These are phyloP conservation scores for Vulpes ferrilata DNA, from an alignment of 2,113 vertebrate species.

Conservation along the genomic window DNA sequence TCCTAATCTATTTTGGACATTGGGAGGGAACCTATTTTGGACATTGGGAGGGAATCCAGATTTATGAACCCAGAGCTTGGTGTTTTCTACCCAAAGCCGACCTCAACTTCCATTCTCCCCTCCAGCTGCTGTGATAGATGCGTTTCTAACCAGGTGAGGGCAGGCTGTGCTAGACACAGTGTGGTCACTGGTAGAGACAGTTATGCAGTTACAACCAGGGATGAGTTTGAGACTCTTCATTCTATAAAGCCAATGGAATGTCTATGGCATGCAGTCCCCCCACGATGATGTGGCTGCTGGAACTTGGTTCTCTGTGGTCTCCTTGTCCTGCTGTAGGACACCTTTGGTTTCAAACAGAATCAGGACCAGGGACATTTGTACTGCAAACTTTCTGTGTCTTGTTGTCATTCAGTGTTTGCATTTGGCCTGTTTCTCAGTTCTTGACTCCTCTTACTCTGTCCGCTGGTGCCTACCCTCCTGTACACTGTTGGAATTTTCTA, in stretches of 20 bases:
- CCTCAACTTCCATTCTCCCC: neutral
- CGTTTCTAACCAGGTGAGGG: neutral
- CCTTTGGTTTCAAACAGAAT: neutral
- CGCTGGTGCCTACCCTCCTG: fast-evolving
- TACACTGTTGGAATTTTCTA: neutral
- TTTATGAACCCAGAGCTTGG: neutral
- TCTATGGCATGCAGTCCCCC: neutral
- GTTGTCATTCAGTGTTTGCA: neutral
- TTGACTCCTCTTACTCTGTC: neutral
- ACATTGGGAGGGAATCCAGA: neutral
- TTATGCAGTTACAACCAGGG: neutral
- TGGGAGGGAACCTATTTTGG: no score
- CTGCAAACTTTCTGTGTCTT: neutral
- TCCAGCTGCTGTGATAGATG: neutral
- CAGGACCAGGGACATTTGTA: neutral
- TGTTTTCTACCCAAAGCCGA: neutral
- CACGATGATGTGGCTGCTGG: no score
- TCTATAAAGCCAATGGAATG: fast-evolving
- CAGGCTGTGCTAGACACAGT: neutral
- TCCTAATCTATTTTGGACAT: no score
- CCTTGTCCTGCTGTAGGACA: neutral
- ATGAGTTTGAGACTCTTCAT: neutral
- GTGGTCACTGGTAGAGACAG: neutral
- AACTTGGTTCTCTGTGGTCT: no score
- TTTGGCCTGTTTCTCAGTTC: neutral